Conservation (phyloP, 2,113 vertebrate genomes). For the Platanista minor region DNA sequence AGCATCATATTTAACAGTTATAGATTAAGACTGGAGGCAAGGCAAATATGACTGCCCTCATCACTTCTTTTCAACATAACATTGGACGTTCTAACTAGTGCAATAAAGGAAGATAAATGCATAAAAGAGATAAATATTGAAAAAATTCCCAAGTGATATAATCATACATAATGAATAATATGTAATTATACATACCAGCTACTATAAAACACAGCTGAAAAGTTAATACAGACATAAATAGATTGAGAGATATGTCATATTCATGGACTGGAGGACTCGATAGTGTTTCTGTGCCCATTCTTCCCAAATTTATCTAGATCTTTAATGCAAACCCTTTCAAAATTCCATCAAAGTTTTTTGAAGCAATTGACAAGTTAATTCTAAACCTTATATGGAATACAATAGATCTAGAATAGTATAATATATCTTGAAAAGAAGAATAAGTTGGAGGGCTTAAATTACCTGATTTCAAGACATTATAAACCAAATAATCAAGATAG, state of each 20-base stretch:
- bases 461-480: background rate
- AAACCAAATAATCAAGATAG: background rate
- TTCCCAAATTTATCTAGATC: background rate
- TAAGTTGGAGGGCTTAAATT: background rate
- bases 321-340: background rate
- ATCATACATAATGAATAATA: background rate
- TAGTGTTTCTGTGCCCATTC: background rate
- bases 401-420: background rate
- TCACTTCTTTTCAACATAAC: background rate
- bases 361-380: constrained; percentile 18
- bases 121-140: background rate
- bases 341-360: background rate
- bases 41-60: background rate
- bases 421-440: background rate
- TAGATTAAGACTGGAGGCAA: background rate
- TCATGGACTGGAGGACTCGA: background rate
- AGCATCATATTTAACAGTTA: background rate
- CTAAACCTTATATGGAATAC: background rate
- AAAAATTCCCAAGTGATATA: background rate
- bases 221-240: background rate
- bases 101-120: background rate
- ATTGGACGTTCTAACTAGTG: background rate
- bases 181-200: background rate
- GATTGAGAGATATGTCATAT: background rate
- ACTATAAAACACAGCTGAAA: background rate